phyloP scores from a whole-genome alignment of 2,888 invertebrate species.

The Onchidella celtica region DNA sequence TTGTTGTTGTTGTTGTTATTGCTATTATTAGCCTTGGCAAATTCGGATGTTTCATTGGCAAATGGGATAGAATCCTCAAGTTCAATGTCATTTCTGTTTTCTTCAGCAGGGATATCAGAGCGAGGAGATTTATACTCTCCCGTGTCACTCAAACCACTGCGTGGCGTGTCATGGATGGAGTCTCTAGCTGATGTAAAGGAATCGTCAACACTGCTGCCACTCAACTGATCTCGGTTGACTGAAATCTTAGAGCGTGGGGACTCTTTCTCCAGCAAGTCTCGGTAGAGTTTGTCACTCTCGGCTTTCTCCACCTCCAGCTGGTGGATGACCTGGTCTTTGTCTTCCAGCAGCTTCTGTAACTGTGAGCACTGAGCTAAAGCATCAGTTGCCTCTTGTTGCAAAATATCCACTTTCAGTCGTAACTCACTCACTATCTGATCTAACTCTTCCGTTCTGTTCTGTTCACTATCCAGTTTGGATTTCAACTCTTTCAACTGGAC shows the following conservation, averaged over 20 bases:
- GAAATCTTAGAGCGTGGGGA: constrained; percentile 8
- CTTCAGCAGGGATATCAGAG: not conserved
- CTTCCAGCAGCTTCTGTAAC: constrained; percentile 31
- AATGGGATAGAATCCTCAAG: constrained; percentile 21
- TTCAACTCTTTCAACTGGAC: constrained; percentile 60
- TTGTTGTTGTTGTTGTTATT: constrained; percentile 37
- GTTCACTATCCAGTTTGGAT: constrained; percentile 57
- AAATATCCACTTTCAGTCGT: constrained; percentile 54
- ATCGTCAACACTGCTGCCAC: constrained; percentile 40
- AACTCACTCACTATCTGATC: constrained; percentile 55
- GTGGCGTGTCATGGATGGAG: not conserved
- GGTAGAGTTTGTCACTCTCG: constrained; percentile 55
- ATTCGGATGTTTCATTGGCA: constrained; percentile 25
- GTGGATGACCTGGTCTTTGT: constrained; percentile 49
- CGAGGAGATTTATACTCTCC: not conserved
- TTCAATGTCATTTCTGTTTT: not conserved
- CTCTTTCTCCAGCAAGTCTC: constrained; percentile 52
- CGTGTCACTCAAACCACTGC: not conserved
- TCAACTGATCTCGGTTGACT: not conserved
- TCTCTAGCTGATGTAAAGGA: constrained; percentile 32
- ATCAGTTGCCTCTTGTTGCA: constrained; percentile 46
- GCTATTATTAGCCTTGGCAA: constrained; percentile 13
- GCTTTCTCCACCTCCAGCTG: constrained; percentile 57
- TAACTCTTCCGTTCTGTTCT: constrained; percentile 41
- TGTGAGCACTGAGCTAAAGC: constrained; percentile 52